phyloP scores from a whole-genome alignment of 2,797 vertebrate species.

The Squalus acanthias region DNA sequence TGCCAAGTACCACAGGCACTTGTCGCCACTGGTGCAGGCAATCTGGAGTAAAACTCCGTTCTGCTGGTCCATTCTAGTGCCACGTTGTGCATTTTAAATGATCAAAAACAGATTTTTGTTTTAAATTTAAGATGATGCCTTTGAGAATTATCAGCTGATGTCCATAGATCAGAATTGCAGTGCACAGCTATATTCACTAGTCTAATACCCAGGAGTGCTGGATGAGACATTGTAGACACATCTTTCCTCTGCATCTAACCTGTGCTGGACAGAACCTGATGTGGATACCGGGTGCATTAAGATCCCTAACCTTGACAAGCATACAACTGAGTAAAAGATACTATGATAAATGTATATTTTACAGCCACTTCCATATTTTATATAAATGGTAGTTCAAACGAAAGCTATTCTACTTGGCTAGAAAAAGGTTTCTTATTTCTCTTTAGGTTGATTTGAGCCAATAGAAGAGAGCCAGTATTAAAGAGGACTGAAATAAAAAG shows the following conservation, averaged over 20 bases:
- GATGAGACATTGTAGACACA: neutral
- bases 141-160: neutral
- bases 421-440: neutral
- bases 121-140: neutral
- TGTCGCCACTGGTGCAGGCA: neutral
- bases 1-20: neutral
- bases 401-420: neutral
- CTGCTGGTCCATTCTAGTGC: neutral
- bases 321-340: neutral
- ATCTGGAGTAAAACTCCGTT: neutral
- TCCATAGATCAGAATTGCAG: neutral
- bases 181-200: neutral
- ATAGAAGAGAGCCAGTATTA: neutral
- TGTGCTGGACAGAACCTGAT: neutral
- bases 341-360: neutral
- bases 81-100: neutral
- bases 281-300: neutral
- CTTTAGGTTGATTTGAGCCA: slow-evolving; percentile 12
- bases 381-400: neutral
- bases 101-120: neutral
- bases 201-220: neutral
- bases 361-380: neutral
- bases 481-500: slow-evolving; percentile 21
- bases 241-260: neutral
- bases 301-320: neutral